These are phyloP conservation scores for Ceratothoa steindachneri DNA, from an alignment of 2,888 invertebrate genomes.

Conservation along the genomic window DNA sequence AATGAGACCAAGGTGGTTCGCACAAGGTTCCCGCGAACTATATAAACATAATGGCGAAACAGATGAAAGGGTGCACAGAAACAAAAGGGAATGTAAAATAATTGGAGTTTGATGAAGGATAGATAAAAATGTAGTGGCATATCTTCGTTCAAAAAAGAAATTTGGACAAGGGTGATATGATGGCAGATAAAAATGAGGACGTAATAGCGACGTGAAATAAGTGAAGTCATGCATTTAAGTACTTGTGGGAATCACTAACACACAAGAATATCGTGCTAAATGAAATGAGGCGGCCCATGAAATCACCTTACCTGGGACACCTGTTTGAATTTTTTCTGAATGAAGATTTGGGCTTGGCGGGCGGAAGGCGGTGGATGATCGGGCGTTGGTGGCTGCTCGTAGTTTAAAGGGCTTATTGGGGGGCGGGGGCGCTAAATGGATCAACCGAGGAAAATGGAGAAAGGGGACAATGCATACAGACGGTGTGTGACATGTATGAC, in stretches of 20 bases:
- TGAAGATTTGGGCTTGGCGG: slow-evolving; percentile 78
- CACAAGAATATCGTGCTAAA: no score
- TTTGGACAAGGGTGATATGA: no score
- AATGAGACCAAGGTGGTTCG: not conserved
- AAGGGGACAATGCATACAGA: not conserved
- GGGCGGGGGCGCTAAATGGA: slow-evolving; percentile 1
- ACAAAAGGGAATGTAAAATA: no score
- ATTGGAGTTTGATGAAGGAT: no score
- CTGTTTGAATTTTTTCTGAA: slow-evolving; percentile 83
- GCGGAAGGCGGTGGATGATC: slow-evolving; percentile 91
- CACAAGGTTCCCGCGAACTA: not conserved
- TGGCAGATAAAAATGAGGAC: no score
- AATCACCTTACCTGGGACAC: slow-evolving; percentile 75
- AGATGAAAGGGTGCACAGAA: not conserved
- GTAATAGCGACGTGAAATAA: no score
- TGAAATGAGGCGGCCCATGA: not conserved
- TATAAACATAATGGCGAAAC: not conserved
- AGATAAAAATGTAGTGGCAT: no score
- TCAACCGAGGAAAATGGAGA: not conserved
- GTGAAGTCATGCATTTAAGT: no score
- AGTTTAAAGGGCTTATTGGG: slow-evolving; percentile 83
- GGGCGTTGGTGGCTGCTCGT: slow-evolving; percentile 86
- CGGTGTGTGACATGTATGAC: no score
- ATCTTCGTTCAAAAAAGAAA: no score
- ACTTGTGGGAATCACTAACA: no score